Base-by-base conservation (phyloP, 2,113 vertebrate genomes). In the Empidonax traillii region DNA sequence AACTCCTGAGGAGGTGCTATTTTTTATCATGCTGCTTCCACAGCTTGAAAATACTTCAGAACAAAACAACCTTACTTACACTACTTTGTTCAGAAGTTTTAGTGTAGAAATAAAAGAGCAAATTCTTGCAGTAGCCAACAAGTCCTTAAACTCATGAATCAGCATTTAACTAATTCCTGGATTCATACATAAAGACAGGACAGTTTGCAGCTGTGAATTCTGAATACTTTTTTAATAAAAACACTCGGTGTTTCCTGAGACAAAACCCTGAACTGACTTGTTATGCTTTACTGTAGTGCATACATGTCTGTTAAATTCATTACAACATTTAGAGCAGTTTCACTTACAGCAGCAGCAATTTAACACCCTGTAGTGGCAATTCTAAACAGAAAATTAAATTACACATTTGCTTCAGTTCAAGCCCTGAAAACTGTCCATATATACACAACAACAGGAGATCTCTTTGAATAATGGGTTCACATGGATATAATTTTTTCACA, bases 321-420 rank as follows among this genome's bases (percentile, higher is more conserved):
- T 96, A 79, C 52, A 86, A 23, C 73, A 39, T 87, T 80, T 83
- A 69, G 47, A 85, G 76, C 23, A 90, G 72, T 88, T 96, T 87
- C 74, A 76, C 94, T 71, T 96, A 43, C 10, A 96, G 69, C 67
- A 94, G 75, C 65, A 95, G 79, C 41, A 95, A 76, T 93, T 97
- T 95, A 94, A 93, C 79, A 94, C 56, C 86, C 88, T 92, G 75
- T 33, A 90, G 83, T 80, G 84, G 59, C 77, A 95, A 89, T 90
- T 80, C 66, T 77, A 87, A 96, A 94, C 30, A 77, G 86, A 93
- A 98, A 96, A 94, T 96, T 85, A 95, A 95, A 80, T 91, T 87
- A 88, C 58, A 91, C 47, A 72, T 94, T 94, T 96, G 35, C 66
- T 90, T 81, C 85, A 91, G 53, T 37, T 91, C 79, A 89, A 77